These are phyloP conservation scores for Bradypodion ventrale DNA, from an alignment of 2,797 vertebrate genomes.

Conservation along the genomic window DNA sequence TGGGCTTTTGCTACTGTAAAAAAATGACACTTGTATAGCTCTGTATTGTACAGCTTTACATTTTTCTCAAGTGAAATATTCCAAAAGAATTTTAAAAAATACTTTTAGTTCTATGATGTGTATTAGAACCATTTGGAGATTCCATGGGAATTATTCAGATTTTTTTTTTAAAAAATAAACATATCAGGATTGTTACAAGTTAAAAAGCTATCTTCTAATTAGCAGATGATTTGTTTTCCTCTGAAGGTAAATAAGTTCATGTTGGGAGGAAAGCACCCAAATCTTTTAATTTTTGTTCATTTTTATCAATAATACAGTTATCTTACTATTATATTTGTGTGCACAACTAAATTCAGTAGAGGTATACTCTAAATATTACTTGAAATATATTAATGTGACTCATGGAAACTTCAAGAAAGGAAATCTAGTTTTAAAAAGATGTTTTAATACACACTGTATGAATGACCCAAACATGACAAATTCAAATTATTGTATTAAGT, in stretches of 20 bases:
- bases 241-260: constrained; percentile 6
- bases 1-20: constrained; percentile 34
- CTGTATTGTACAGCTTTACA: constrained; percentile 20
- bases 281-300: constrained; percentile 13
- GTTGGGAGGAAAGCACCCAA: constrained; percentile 26
- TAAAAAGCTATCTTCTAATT: constrained; percentile 49
- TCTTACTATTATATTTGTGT: background rate
- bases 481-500: constrained; percentile 48
- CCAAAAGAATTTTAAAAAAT: constrained; percentile 39
- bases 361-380: background rate
- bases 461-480: constrained; percentile 19
- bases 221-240: constrained; percentile 10
- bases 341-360: constrained; percentile 19
- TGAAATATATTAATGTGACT: background rate
- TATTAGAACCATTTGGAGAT: constrained; percentile 61
- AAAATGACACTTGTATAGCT: constrained; percentile 42
- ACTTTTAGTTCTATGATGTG: constrained; percentile 31
- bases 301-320: constrained; percentile 27
- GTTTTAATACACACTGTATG: constrained; percentile 25
- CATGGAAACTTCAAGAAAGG: constrained; percentile 20
- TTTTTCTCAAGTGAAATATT: constrained; percentile 34
- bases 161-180: constrained; percentile 54
- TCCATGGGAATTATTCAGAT: constrained; percentile 39
- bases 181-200: constrained; percentile 37
- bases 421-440: constrained; percentile 9